Evolutionary conservation across 2,113 vertebrate genomes (phyloP).

Genomic region (Sitta europaea): DNA sequence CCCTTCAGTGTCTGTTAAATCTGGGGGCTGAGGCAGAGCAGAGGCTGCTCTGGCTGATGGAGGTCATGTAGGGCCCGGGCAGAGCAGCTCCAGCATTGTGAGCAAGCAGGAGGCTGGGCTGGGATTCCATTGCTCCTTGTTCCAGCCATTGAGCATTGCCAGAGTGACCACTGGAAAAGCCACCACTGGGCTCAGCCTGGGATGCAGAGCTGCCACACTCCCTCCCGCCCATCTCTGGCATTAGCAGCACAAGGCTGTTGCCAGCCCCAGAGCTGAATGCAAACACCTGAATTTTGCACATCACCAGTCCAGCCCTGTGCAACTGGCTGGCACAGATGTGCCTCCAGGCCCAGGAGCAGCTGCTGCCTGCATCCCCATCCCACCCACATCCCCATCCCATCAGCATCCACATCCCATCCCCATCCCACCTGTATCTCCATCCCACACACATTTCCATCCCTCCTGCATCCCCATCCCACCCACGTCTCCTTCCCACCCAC

Average conservation of each 20-base stretch:
- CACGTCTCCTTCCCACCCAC: background rate
- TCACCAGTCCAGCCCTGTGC: background rate
- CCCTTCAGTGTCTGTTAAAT: background rate
- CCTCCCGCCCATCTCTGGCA: background rate
- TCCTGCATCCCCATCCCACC: background rate
- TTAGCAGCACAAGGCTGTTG: rapidly evolving
- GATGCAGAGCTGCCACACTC: rapidly evolving
- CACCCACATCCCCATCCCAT: too few species aligned
- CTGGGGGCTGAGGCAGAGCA: background rate
- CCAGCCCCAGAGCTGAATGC: background rate
- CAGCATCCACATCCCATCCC: too few species aligned
- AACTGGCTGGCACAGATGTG: background rate
- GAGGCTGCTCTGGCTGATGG: background rate
- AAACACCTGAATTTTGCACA: background rate
- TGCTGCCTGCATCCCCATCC: background rate
- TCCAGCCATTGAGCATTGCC: background rate
- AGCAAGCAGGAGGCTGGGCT: background rate
- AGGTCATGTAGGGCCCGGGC: rapidly evolving
- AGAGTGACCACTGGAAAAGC: background rate
- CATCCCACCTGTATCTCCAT: background rate
- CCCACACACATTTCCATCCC: background rate
- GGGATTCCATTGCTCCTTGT: rapidly evolving
- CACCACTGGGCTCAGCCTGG: rapidly evolving
- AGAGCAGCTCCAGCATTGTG: background rate
- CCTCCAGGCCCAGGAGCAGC: background rate